A percentile compares a stretch with the other conserved stretches of the same genome.
Conservation (phyloP, 2,113 vertebrate genomes). For the Pseudonaja textilis region DNA sequence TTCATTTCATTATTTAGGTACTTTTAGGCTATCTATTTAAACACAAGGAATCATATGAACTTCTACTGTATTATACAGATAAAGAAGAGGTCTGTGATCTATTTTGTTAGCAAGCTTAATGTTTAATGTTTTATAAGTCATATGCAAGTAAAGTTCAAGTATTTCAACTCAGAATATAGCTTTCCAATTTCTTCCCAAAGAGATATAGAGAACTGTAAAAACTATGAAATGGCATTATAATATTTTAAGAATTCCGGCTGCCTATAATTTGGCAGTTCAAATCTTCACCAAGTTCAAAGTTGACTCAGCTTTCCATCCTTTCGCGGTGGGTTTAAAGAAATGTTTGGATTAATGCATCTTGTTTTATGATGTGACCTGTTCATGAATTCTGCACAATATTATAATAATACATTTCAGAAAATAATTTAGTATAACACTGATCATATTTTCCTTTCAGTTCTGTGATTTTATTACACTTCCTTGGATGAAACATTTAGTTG, state of each 20-base stretch:
- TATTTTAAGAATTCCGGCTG: neutral
- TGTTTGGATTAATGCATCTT: neutral
- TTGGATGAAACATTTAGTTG: constrained; percentile 78
- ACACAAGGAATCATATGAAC: neutral
- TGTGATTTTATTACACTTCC: constrained; percentile 84
- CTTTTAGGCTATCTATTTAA: neutral
- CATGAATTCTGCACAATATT: constrained; percentile 35
- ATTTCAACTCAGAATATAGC: neutral
- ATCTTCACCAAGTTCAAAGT: no score
- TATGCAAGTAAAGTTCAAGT: neutral
- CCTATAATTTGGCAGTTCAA: no score
- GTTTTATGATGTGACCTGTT: neutral
- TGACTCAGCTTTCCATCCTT: no score
- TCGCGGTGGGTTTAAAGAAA: neutral
- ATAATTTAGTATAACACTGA: constrained; percentile 31
- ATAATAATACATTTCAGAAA: constrained; percentile 22
- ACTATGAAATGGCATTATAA: constrained; percentile 19
- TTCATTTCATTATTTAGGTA: neutral
- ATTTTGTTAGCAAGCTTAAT: neutral
- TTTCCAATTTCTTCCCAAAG: neutral
- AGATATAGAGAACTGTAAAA: neutral
- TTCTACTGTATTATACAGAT: neutral
- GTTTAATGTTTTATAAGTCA: neutral
- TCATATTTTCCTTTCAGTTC: constrained; percentile 72
- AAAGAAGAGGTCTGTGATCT: neutral